Percentiles rank a stretch among this genome's conserved stretches.
Evolutionary conservation across 2,888 invertebrate genomes (phyloP).

Genomic region (Clivina fossor): DNA sequence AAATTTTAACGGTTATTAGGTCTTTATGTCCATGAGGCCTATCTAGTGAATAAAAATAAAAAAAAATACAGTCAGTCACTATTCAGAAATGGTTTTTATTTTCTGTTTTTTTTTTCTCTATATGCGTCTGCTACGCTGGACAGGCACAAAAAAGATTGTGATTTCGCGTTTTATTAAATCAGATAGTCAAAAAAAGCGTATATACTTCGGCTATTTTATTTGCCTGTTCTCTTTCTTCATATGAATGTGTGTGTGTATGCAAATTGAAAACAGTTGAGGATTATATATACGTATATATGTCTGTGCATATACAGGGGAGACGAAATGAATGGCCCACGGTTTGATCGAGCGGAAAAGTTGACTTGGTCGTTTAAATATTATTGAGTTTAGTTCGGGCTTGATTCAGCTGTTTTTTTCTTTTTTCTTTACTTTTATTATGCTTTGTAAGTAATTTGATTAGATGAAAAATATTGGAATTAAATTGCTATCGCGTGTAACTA

Average conservation of each 20-base stretch:
- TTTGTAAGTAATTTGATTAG: no score
- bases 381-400: background rate
- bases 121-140: background rate
- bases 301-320: constrained; percentile 1
- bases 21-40: background rate
- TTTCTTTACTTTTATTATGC: no score
- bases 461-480: no score
- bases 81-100: background rate
- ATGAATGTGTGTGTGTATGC: background rate
- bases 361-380: background rate
- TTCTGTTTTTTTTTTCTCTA: background rate
- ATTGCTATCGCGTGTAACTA: no score
- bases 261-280: background rate
- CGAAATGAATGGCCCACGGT: background rate
- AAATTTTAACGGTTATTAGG: constrained; percentile 6
- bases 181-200: no score
- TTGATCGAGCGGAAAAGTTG: background rate
- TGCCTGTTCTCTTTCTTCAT: background rate
- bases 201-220: no score
- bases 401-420: no score
- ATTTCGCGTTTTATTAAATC: constrained; percentile 9
- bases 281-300: background rate
- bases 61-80: background rate
- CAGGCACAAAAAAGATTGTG: constrained; percentile 7
- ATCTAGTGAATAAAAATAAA: background rate